These are phyloP conservation scores for Tipula vernalis DNA, from an alignment of 2,888 invertebrate species.

Conservation along the genomic window DNA sequence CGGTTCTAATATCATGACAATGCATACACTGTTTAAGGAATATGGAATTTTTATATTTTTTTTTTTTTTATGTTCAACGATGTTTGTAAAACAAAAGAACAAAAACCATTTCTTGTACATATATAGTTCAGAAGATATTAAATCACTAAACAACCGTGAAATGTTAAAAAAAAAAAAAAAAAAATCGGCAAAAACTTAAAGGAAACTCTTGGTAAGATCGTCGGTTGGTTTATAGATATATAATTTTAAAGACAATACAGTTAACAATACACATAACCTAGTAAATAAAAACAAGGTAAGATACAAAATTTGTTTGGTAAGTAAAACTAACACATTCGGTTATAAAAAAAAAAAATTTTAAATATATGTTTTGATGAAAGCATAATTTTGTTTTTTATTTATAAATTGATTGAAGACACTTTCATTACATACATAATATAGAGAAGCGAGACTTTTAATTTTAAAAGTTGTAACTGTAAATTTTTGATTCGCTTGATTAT, in stretches of 20 bases:
- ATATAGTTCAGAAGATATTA: neutral
- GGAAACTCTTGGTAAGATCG: neutral
- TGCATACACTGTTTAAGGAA: neutral
- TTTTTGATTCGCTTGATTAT: neutral
- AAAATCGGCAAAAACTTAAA: neutral
- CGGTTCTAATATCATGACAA: neutral
- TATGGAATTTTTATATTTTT: neutral
- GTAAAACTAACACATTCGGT: neutral
- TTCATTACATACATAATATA: neutral
- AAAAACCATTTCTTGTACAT: neutral
- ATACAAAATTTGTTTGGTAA: neutral
- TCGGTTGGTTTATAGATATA: neutral
- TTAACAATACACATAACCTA: neutral
- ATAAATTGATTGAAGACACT: neutral
- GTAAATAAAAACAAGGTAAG: neutral
- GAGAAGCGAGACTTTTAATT: neutral
- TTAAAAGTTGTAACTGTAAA: neutral
- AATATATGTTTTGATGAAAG: constrained; percentile 4
- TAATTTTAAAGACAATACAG: neutral
- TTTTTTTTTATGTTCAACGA: neutral
- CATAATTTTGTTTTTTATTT: neutral
- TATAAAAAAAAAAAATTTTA: neutral
- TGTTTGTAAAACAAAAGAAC: neutral
- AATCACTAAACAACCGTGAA: neutral
- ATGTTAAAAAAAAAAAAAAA: neutral